Evolutionary conservation across 2,797 vertebrate species (phyloP).

Genomic region (Notolepis coatsorum): DNA sequence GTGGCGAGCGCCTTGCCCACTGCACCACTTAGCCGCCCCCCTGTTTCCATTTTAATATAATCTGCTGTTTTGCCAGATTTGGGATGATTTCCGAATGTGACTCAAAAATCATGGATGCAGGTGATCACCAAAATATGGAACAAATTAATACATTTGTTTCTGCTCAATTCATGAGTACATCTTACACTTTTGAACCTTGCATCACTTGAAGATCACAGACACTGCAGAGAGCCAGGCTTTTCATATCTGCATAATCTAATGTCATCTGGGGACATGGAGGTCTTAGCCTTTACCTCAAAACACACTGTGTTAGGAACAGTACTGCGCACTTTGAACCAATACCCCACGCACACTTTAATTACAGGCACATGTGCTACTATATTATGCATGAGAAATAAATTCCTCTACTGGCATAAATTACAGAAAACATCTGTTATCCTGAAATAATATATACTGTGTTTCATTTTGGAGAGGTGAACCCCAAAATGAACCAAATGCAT

Average conservation of each 20-base stretch:
- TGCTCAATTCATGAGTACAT: slow-evolving; percentile 14
- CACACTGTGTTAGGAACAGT: slow-evolving; percentile 45
- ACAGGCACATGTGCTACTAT: slow-evolving; percentile 48
- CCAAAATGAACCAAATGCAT: not conserved
- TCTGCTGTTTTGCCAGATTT: slow-evolving; percentile 18
- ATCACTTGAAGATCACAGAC: slow-evolving; percentile 38
- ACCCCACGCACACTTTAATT: slow-evolving; percentile 50
- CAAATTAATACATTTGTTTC: slow-evolving; percentile 26
- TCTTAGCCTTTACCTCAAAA: slow-evolving; percentile 42
- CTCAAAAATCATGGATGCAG: slow-evolving; percentile 22
- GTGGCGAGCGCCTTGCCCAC: no score
- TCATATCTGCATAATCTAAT: slow-evolving; percentile 44
- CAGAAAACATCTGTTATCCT: slow-evolving; percentile 35
- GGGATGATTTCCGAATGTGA: slow-evolving; percentile 25
- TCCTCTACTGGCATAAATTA: slow-evolving; percentile 24
- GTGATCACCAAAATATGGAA: slow-evolving; percentile 20
- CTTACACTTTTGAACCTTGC: slow-evolving; percentile 46
- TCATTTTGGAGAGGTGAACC: slow-evolving; percentile 8
- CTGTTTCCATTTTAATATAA: slow-evolving; percentile 39
- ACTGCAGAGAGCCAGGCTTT: slow-evolving; percentile 22
- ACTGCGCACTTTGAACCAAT: slow-evolving; percentile 41
- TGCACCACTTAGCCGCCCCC: slow-evolving; percentile 2
- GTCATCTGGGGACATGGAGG: slow-evolving; percentile 33
- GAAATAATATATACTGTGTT: slow-evolving; percentile 11
- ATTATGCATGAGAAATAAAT: slow-evolving; percentile 36